These are phyloP conservation scores for Pempheris klunzingeri DNA, from an alignment of 2,797 vertebrate species.

Conservation along the genomic window DNA sequence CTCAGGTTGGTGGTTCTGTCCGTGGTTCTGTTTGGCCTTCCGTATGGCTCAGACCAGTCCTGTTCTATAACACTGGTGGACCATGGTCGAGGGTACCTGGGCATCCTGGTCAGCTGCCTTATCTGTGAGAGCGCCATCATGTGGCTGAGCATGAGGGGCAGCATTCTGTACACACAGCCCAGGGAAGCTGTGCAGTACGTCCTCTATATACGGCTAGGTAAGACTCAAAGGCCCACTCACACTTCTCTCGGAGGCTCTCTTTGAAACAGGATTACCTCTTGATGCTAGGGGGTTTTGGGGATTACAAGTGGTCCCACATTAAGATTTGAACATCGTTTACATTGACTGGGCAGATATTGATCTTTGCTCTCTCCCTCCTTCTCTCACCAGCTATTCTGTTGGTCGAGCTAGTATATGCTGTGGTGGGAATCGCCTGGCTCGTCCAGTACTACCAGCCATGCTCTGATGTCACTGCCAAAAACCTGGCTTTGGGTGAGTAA, in stretches of 20 bases:
- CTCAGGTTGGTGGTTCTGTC: conserved; percentile 97
- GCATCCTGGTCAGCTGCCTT: conserved; percentile 97
- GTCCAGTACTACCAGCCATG: conserved; percentile 97
- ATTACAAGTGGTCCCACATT: conserved; percentile 23
- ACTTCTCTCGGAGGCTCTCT: background rate
- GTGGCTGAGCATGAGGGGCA: conserved; percentile 99
- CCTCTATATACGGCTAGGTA: conserved; percentile 97
- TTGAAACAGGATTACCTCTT: background rate
- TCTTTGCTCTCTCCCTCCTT: conserved; percentile 3
- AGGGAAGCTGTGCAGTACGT: conserved; percentile 99
- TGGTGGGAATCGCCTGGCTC: conserved; percentile 97
- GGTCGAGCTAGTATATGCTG: conserved; percentile 97
- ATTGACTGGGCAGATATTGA: conserved; percentile 37
- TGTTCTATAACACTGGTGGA: conserved; percentile 97
- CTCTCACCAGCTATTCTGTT: conserved; percentile 91
- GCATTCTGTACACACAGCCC: conserved; percentile 98
- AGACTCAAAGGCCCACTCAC: conserved; percentile 41
- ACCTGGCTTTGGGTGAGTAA: conserved; percentile 93
- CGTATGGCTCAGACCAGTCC: conserved; percentile 92
- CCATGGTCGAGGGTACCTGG: conserved; percentile 97
- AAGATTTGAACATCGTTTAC: conserved; percentile 20
- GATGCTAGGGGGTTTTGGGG: conserved; percentile 14
- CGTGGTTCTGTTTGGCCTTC: conserved; percentile 97
- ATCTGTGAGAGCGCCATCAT: conserved; percentile 99
- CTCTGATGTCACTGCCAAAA: conserved; percentile 97